Percentiles rank a stretch among this genome's conserved stretches.
Conservation (phyloP, 2,797 vertebrate genomes). For the Hippoglossus hippoglossus region DNA sequence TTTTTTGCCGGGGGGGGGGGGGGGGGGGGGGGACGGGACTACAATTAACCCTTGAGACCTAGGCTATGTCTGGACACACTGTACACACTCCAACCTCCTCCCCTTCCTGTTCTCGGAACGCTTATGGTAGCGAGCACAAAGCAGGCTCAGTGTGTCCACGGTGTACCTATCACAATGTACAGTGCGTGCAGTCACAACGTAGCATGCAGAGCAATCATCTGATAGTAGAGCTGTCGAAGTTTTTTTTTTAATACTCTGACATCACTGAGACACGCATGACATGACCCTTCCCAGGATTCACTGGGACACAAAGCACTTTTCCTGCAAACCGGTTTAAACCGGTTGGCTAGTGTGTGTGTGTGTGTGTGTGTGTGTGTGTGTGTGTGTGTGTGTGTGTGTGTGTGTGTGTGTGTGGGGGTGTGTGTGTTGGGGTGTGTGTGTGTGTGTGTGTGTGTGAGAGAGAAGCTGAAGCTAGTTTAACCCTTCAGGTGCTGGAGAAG, state of each 20-base stretch:
- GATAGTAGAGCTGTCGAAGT: conserved; percentile 84
- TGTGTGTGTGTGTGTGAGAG: conserved; percentile 78
- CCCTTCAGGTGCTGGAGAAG: conserved; percentile 79
- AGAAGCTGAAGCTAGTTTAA: conserved; percentile 88
- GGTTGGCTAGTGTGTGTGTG: conserved; percentile 77
- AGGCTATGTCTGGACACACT: conserved; percentile 49
- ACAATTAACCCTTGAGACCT: conserved; percentile 73
- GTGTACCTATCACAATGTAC: conserved; percentile 43
- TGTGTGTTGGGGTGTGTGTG: conserved; percentile 73
- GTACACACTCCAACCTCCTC: conserved; percentile 25
- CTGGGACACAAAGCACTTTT: conserved; percentile 95
- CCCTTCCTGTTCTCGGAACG: conserved; percentile 44
- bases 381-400: conserved; percentile 60
- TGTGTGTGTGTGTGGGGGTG: conserved; percentile 68
- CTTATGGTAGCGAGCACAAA: conserved; percentile 40
- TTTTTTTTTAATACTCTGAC: conserved; percentile 89
- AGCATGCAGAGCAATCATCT: conserved; percentile 50
- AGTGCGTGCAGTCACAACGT: conserved; percentile 25
- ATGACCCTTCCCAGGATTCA: conserved; percentile 98
- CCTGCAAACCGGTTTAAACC: conserved; percentile 95
- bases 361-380: conserved; percentile 73
- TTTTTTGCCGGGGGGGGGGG: conserved; percentile 19
- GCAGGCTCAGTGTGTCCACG: conserved; percentile 33
- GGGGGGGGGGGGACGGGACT: not conserved
- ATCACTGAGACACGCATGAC: conserved; percentile 95